phyloP scores from a whole-genome alignment of 2,113 vertebrate genomes.

The Dicaeum eximium region DNA sequence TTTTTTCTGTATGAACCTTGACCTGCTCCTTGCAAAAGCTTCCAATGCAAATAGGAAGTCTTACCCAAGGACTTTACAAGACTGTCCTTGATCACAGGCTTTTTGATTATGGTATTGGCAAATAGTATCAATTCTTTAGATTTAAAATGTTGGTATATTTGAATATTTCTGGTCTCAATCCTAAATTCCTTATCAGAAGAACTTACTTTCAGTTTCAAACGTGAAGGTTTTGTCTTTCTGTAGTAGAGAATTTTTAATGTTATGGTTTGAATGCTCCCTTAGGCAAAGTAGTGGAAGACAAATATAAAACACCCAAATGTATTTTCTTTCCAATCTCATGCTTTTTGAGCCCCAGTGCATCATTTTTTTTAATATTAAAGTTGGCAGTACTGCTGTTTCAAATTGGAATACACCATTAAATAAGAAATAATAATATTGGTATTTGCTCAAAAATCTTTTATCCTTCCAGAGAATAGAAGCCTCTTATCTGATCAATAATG shows the following conservation, averaged over 20 bases:
- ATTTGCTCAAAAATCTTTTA: conserved; percentile 7
- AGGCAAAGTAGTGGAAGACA: background rate
- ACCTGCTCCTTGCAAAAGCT: background rate
- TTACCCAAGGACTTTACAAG: background rate
- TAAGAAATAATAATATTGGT: background rate
- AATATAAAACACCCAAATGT: background rate
- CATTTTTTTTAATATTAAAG: conserved; percentile 2
- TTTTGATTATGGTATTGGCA: background rate
- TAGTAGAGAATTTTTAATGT: background rate
- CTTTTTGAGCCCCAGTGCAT: background rate
- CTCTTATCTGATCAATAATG: conserved; percentile 23
- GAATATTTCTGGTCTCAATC: background rate
- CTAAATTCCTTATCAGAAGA: background rate
- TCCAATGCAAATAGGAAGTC: background rate
- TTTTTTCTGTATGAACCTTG: background rate
- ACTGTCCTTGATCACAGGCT: background rate
- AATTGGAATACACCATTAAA: background rate
- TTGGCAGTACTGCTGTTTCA: background rate
- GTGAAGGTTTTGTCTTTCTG: background rate
- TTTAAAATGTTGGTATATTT: background rate
- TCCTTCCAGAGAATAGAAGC: background rate
- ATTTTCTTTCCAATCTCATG: background rate
- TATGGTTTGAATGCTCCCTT: background rate
- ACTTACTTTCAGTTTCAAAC: background rate
- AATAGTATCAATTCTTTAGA: background rate